Percentiles rank a stretch among this genome's conserved stretches.
phyloP scores from a whole-genome alignment of 2,113 vertebrate genomes.

The Xyrauchen texanus region DNA sequence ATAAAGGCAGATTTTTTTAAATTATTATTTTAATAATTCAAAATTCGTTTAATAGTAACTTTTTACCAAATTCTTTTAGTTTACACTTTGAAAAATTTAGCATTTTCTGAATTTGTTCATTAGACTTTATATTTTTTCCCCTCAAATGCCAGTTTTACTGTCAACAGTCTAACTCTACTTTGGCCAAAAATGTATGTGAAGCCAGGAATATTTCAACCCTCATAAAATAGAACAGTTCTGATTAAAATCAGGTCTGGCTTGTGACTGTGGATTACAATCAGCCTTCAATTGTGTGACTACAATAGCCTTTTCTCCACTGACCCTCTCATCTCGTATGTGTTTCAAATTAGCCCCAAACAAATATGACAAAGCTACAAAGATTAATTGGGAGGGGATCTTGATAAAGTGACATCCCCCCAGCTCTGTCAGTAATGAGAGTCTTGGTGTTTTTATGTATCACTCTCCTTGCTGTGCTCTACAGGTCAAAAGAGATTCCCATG shows the following conservation, averaged over 20 bases:
- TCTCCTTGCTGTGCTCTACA: background rate
- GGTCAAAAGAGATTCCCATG: slow-evolving; percentile 9
- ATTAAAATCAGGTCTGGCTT: background rate
- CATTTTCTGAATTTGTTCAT: too few relatives aligned
- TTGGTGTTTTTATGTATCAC: background rate
- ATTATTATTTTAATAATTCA: too few relatives aligned
- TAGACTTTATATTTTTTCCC: too few relatives aligned
- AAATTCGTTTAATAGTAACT: too few relatives aligned
- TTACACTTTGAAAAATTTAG: too few relatives aligned
- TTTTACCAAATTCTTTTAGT: too few relatives aligned
- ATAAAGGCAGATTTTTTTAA: too few relatives aligned
- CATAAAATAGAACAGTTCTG: background rate
- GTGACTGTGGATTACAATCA: slow-evolving; percentile 3
- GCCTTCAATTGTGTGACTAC: slow-evolving; percentile 15
- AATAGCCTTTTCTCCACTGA: slow-evolving; percentile 9
- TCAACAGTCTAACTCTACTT: too few relatives aligned
- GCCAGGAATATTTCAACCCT: background rate
- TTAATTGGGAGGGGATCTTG: background rate
- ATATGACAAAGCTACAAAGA: background rate
- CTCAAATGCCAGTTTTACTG: too few relatives aligned
- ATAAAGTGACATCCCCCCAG: slow-evolving; percentile 14
- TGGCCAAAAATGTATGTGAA: too few relatives aligned
- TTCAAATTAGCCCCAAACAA: slow-evolving; percentile 12
- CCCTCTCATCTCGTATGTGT: too few relatives aligned
- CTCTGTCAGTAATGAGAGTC: slow-evolving; percentile 12